phyloP scores from a whole-genome alignment of 2,113 vertebrate genomes.

The Nesogale talazaci region DNA sequence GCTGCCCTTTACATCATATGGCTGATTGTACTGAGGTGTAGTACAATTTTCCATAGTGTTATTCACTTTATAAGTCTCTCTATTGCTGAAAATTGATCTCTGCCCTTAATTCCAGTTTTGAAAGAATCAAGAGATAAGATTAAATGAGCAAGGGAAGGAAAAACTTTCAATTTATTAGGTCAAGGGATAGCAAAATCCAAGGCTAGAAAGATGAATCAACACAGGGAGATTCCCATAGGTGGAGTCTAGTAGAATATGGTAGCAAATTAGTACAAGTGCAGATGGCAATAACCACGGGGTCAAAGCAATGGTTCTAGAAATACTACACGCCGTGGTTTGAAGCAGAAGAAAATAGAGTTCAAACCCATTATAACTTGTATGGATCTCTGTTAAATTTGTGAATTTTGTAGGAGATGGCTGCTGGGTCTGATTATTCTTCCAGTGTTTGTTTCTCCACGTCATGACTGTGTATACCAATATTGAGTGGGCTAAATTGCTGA shows the following conservation, averaged over 20 bases:
- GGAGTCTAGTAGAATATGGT: neutral
- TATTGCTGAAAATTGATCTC: too few species aligned
- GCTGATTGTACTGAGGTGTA: too few species aligned
- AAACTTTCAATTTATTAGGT: too few species aligned
- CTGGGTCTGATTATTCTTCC: too few species aligned
- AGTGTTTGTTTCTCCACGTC: neutral
- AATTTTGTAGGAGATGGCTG: too few species aligned
- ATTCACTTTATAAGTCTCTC: too few species aligned
- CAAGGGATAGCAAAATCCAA: constrained; percentile 2
- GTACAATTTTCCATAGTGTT: too few species aligned
- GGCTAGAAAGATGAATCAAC: neutral
- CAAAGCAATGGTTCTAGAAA: constrained; percentile 27
- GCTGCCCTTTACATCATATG: too few species aligned
- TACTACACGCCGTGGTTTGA: neutral
- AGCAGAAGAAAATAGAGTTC: neutral
- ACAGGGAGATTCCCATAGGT: neutral
- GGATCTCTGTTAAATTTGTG: too few species aligned
- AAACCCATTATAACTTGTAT: neutral
- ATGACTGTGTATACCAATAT: neutral
- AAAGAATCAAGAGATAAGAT: neutral
- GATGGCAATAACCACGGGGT: neutral
- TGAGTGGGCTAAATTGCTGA: neutral
- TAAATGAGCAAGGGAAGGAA: neutral
- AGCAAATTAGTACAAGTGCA: neutral
- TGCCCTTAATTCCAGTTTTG: neutral